These are phyloP conservation scores for Turritopsis rubra DNA, from an alignment of 30 jellyfish, hydroid and myxozoan genomes.

Conservation along the genomic window DNA sequence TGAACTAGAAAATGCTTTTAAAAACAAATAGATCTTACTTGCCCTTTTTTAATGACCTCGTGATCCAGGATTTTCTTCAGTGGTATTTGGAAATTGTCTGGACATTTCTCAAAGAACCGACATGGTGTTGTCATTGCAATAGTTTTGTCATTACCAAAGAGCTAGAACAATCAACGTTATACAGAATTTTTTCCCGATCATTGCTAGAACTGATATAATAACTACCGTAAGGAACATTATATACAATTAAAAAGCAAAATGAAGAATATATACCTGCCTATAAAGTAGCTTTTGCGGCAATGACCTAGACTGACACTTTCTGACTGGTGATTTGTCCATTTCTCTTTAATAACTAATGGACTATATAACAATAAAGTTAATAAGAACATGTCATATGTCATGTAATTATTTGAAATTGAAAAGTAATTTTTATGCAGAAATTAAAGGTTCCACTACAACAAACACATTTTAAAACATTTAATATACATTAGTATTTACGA, in stretches of 20 bases:
- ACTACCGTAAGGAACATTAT: background rate
- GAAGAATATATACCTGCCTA: background rate
- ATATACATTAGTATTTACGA: no score
- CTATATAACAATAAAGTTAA: no score
- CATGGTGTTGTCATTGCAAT: background rate
- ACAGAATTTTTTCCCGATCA: background rate
- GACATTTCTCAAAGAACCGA: slow-evolving; percentile 44
- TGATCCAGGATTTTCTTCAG: slow-evolving; percentile 36
- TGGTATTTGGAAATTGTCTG: slow-evolving; percentile 52
- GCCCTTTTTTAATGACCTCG: slow-evolving; percentile 38
- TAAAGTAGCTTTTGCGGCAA: background rate
- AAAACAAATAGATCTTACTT: background rate
- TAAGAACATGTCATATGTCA: no score
- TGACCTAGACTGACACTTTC: background rate
- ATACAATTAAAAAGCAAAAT: background rate
- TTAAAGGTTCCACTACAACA: no score
- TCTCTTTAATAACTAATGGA: no score
- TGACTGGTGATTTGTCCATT: background rate
- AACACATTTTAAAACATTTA: no score
- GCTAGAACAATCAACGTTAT: background rate
- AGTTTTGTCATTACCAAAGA: background rate
- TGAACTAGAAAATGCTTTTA: background rate
- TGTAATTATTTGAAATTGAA: no score
- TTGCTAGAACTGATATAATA: background rate
- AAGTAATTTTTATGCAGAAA: no score